Conservation (phyloP, 2,888 invertebrate species). For the Melipona beecheii region DNA sequence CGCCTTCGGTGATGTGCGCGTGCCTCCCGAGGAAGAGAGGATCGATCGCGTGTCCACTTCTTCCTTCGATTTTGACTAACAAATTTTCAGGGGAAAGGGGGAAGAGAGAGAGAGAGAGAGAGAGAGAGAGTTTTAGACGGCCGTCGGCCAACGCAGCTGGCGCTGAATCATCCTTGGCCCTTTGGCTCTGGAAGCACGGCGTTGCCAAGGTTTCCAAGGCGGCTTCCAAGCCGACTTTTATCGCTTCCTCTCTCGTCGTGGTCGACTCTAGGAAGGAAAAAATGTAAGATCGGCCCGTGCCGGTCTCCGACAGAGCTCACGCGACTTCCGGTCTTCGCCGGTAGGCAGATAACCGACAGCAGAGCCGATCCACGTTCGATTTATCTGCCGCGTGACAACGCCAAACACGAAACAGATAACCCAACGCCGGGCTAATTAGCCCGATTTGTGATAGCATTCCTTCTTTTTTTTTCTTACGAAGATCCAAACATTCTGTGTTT, state of each 20-base stretch:
- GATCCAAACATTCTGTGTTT: too few species aligned
- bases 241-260: constrained; percentile 65
- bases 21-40: not conserved
- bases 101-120: too few species aligned
- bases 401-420: constrained; percentile 19
- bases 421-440: constrained; percentile 22
- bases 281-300: constrained; percentile 9
- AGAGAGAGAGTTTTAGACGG: constrained; percentile 35
- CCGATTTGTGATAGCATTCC: constrained; percentile 6
- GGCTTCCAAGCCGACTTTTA: constrained; percentile 63
- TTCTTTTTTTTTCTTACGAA: not conserved
- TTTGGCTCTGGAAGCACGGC: constrained; percentile 43
- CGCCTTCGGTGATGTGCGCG: not conserved
- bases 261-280: constrained; percentile 1
- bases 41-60: constrained; percentile 38
- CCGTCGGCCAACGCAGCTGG: constrained; percentile 72
- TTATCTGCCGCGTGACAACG: constrained; percentile 16
- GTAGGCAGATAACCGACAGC: constrained; percentile 26
- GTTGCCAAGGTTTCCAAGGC: constrained; percentile 69
- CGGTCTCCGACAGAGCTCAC: constrained; percentile 35
- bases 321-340: constrained; percentile 46
- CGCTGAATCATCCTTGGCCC: constrained; percentile 76
- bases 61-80: constrained; percentile 69
- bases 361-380: constrained; percentile 19
- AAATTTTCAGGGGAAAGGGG: constrained; percentile 59